A percentile compares a stretch with the other conserved stretches of the same genome.
These are phyloP conservation scores for Sebastes steindachneri DNA, from an alignment of 2,797 vertebrate genomes.

Conservation along the genomic window DNA sequence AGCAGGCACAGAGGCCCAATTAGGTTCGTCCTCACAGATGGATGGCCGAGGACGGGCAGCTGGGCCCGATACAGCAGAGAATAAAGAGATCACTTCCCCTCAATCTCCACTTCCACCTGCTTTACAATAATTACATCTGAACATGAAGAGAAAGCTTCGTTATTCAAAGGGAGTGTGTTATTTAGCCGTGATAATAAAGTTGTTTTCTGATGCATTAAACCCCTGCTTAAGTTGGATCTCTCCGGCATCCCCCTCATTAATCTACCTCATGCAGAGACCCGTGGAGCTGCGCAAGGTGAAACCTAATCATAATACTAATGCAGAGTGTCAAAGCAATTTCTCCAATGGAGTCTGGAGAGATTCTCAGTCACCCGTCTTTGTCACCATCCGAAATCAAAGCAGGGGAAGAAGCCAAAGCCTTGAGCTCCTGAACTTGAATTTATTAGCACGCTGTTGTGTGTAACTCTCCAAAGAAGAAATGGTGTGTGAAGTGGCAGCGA, in stretches of 20 bases:
- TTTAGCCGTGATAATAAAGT: constrained; percentile 5
- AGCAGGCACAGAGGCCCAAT: constrained; percentile 42
- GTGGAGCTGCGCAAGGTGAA: constrained; percentile 12
- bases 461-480: constrained; percentile 16
- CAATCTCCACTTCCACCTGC: neutral
- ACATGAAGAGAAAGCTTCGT: neutral
- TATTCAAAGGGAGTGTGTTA: neutral
- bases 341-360: constrained; percentile 25
- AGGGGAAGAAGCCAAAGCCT: neutral
- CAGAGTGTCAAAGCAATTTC: constrained; percentile 50
- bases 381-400: constrained; percentile 40
- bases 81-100: neutral
- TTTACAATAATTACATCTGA: neutral
- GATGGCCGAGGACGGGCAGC: constrained; percentile 39
- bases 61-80: constrained; percentile 5
- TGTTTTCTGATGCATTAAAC: constrained; percentile 12
- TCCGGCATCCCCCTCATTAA: constrained; percentile 29
- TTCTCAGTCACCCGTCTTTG: constrained; percentile 14
- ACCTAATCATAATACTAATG: constrained; percentile 45
- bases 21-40: constrained; percentile 57
- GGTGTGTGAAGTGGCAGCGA: constrained; percentile 23
- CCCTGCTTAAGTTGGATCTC: neutral
- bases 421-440: constrained; percentile 19
- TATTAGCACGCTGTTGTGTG: constrained; percentile 30
- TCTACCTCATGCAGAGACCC: constrained; percentile 47